Evolutionary conservation across 1,140 invertebrate species (phyloP).

Genomic region (Eumaeus atala): DNA sequence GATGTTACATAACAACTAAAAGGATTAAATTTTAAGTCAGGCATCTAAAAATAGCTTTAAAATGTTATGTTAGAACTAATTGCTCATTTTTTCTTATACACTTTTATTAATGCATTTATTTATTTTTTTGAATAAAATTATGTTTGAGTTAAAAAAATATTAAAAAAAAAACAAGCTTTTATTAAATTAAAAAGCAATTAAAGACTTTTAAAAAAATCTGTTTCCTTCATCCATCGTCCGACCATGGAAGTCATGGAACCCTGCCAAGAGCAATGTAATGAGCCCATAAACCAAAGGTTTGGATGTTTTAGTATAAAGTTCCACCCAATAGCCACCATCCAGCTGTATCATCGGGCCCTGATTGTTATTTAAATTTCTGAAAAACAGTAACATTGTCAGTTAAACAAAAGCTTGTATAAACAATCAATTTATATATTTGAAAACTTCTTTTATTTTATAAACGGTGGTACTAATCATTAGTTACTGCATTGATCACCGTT

Average conservation of each 20-base stretch:
- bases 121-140: slow-evolving; percentile 21
- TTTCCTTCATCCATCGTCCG: too few relatives aligned
- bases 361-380: neutral
- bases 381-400: neutral
- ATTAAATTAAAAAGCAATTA: neutral
- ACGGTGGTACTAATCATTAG: neutral
- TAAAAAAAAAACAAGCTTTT: neutral
- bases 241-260: too few relatives aligned
- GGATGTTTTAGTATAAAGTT: neutral
- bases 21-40: slow-evolving; percentile 38
- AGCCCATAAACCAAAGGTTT: too few relatives aligned
- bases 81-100: slow-evolving; percentile 53
- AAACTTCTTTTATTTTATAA: neutral
- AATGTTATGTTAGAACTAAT: slow-evolving; percentile 52
- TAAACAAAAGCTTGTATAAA: neutral
- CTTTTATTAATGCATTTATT: slow-evolving; percentile 40
- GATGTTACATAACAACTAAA: slow-evolving; percentile 28
- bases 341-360: too few relatives aligned
- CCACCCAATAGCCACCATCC: too few relatives aligned
- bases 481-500: slow-evolving; percentile 19
- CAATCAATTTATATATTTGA: too few relatives aligned
- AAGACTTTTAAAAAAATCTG: too few relatives aligned
- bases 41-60: slow-evolving; percentile 61
- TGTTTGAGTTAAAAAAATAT: too few relatives aligned
- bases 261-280: too few relatives aligned